Evolutionary conservation across 2,113 vertebrate species (phyloP), one percentile per base, ranked within the genome.

Genomic region (Bujurquina vittata): DNA sequence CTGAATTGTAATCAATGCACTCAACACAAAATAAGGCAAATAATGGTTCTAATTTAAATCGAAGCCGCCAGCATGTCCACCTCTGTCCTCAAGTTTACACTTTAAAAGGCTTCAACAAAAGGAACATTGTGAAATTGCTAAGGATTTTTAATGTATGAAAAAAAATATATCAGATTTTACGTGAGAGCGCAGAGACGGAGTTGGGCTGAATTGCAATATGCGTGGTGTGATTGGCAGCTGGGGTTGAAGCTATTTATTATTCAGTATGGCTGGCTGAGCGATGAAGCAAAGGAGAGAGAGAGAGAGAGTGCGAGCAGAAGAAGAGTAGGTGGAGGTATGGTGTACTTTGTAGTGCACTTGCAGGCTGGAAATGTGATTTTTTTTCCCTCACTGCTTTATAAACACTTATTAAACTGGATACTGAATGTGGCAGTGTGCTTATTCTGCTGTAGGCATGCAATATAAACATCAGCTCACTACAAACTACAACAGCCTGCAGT

Each of bases 181-280:
- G 83, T 62, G 80, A 84, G 84, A 83, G 81, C 0, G 69, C 83
- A 85, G 87, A 87, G 80, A 80, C 7, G 63, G 77, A 81, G 84
- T 89, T 78, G 67, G 89, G 84, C 81, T 90, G 86, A 89, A 87
- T 87, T 89, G 87, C 79, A 89, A 79, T 86, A 84, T 76, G 89
- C 75, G 77, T 88, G 84, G 78, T 91, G 82, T 88, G 91, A 93
- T 88, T 93, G 92, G 91, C 93, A 92, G 91, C 80, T 56, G 65
- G 86, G 87, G 85, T 88, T 90, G 88, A 77, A 86, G 90, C 86
- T 93, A 91, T 93, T 93, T 93, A 93, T 94, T 92, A 93, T 94
- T 93, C 90, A 91, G 85, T 80, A 91, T 79, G 85, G 85, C 62
- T 89, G 84, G 80, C 87, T 75, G 81, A 89, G 88, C 57, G 54